phyloP scores from a whole-genome alignment of 2,113 vertebrate genomes.

The Electrona antarctica region DNA sequence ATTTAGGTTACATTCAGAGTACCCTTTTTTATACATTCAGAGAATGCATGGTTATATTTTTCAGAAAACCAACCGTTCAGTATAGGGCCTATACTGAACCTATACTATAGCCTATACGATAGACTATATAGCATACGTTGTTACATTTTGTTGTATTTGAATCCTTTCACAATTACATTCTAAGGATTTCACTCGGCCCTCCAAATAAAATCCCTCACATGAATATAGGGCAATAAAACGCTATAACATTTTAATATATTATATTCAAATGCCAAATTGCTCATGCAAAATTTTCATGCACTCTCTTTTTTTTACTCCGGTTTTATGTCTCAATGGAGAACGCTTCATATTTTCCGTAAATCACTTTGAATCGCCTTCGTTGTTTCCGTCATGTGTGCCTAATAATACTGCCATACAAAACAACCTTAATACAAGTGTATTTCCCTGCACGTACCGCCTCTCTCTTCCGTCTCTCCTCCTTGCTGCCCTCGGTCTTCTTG shows the following conservation, averaged over 20 bases:
- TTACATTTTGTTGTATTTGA: not conserved
- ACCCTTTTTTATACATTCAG: not conserved
- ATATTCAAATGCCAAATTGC: too few relatives aligned
- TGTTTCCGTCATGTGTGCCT: not conserved
- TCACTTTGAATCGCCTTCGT: not conserved
- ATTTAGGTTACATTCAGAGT: not conserved
- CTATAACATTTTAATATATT: slow-evolving; percentile 35
- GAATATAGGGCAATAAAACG: slow-evolving; percentile 44
- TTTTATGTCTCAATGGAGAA: not conserved
- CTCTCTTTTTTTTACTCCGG: too few relatives aligned
- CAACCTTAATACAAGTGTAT: not conserved
- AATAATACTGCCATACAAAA: not conserved
- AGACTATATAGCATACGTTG: too few relatives aligned
- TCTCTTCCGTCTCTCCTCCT: slow-evolving; percentile 94
- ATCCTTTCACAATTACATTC: not conserved
- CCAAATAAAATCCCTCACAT: too few relatives aligned
- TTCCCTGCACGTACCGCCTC: slow-evolving; percentile 87
- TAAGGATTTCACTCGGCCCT: slow-evolving; percentile 71
- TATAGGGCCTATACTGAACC: too few relatives aligned
- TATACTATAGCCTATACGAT: too few relatives aligned
- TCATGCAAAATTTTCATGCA: too few relatives aligned
- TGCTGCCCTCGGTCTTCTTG: slow-evolving; percentile 93
- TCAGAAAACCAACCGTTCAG: not conserved
- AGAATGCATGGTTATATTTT: not conserved
- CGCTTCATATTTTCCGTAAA: not conserved